Conservation (phyloP, 2,113 vertebrate species). For the Rattus norvegicus region GRCr8 NC_086028.1:103749501-103750000, state of each 20-base stretch:
- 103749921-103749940: accelerated
- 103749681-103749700: accelerated
- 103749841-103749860: accelerated
- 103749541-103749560: conserved; percentile 89
- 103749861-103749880: not conserved
- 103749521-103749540: conserved; percentile 88
- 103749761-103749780: not conserved
- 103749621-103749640: conserved; percentile 88
- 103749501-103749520: conserved; percentile 87
- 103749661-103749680: conserved; percentile 87
- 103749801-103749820: too few relatives aligned
- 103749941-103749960: conserved; percentile 78
- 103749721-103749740: not conserved
- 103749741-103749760: accelerated
- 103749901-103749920: too few relatives aligned
- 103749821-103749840: too few relatives aligned
- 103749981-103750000: conserved; percentile 86
- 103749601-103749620: conserved; percentile 89
- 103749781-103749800: too few relatives aligned
- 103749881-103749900: not conserved
- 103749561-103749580: conserved; percentile 88
- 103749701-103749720: not conserved
- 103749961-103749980: conserved; percentile 83
- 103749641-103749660: conserved; percentile 86
- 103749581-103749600: conserved; percentile 90